Percentiles rank a stretch among this genome's conserved stretches.
These are phyloP conservation scores for Ornithorhynchus anatinus DNA, from an alignment of 2,113 vertebrate genomes.

Conservation along the genomic window DNA sequence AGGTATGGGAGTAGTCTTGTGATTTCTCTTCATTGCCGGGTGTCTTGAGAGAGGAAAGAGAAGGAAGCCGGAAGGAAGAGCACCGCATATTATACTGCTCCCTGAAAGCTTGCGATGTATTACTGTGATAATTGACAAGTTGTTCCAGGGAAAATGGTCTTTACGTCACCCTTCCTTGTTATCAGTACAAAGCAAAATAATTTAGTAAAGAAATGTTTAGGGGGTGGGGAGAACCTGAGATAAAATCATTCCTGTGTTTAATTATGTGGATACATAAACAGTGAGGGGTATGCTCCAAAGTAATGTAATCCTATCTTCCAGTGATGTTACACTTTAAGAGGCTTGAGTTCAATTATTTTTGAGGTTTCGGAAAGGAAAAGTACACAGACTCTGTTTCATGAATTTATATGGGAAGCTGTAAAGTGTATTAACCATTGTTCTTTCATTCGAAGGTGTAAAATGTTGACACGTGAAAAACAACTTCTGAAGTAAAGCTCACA, in stretches of 20 bases:
- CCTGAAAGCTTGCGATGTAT: background rate
- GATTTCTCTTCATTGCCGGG: background rate
- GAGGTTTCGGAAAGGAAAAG: background rate
- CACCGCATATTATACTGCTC: background rate
- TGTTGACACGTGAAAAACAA: too few species aligned
- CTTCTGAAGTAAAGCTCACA: too few species aligned
- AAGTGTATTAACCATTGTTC: background rate
- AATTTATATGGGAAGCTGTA: background rate
- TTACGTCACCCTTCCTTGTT: background rate
- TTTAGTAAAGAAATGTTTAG: background rate
- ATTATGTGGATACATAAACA: background rate
- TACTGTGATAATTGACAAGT: background rate
- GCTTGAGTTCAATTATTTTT: background rate
- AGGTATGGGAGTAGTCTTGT: background rate
- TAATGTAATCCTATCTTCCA: background rate
- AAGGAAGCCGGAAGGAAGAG: background rate
- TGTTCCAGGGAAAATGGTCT: background rate
- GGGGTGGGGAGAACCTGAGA: background rate
- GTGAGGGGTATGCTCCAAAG: background rate
- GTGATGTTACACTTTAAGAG: background rate
- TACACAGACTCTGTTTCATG: background rate
- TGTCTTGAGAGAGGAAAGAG: background rate
- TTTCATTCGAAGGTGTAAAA: too few species aligned
- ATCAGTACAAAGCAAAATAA: conserved; percentile 19
- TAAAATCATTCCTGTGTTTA: conserved; percentile 13